Evolutionary conservation across 2,888 invertebrate species (phyloP).

Genomic region (Eudasyphora cyanicolor): DNA sequence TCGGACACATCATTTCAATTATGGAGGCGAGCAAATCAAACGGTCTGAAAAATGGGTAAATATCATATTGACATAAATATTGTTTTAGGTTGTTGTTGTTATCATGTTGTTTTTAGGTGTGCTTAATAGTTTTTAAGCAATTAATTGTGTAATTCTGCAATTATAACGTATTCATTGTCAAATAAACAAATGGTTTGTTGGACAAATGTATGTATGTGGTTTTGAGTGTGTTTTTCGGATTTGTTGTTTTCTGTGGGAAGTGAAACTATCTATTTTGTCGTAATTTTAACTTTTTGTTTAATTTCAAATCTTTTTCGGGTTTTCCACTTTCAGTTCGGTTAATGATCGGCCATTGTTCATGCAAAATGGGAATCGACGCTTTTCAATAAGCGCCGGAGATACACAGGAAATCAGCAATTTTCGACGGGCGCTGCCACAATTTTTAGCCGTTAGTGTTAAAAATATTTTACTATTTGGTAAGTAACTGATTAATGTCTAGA

Average conservation of each 20-base stretch:
- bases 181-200: constrained; percentile 8
- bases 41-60: constrained; percentile 67
- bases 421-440: constrained; percentile 85
- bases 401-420: constrained; percentile 79
- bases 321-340: constrained; percentile 69
- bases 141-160: constrained; percentile 21
- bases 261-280: constrained; percentile 25
- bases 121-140: constrained; percentile 1
- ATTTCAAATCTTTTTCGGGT: neutral
- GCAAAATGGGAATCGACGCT: constrained; percentile 73
- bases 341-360: constrained; percentile 77
- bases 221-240: no score
- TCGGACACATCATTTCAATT: constrained; percentile 47
- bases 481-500: constrained; percentile 62
- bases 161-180: constrained; percentile 14
- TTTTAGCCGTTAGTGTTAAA: constrained; percentile 90
- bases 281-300: no score
- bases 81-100: neutral
- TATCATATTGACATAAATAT: constrained; percentile 35
- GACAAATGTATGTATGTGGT: neutral
- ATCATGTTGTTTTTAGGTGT: neutral
- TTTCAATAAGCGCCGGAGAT: constrained; percentile 66
- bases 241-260: neutral
- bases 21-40: constrained; percentile 60
- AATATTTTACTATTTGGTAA: constrained; percentile 87